A percentile compares a stretch with the other conserved stretches of the same genome.
Conservation (phyloP, 2,888 invertebrate genomes). For the Branchinecta sandiegonensis region DNA sequence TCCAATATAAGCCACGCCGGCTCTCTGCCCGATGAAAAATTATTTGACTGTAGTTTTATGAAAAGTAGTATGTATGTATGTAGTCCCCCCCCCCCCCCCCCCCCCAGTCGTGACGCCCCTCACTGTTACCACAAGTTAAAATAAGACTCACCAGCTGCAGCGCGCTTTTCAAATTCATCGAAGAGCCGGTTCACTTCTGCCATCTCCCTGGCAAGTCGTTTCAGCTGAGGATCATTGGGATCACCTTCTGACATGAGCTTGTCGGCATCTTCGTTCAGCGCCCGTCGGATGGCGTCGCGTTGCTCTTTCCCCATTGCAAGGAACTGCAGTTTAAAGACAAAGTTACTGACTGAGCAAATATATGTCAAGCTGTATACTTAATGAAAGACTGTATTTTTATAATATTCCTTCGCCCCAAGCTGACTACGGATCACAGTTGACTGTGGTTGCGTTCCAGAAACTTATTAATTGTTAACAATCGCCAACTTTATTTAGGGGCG, state of each 20-base stretch:
- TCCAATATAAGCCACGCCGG: no score
- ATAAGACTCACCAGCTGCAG: conserved; percentile 33
- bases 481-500: no score
- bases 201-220: conserved; percentile 76
- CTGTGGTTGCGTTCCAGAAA: no score
- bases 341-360: conserved; percentile 14
- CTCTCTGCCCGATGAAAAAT: no score
- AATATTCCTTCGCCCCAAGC: conserved; percentile 13
- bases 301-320: conserved; percentile 92
- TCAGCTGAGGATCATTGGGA: conserved; percentile 79
- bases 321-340: conserved; percentile 43
- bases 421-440: no score
- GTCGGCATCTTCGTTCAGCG: conserved; percentile 93
- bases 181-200: conserved; percentile 86
- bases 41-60: no score
- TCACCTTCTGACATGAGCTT: conserved; percentile 90
- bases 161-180: conserved; percentile 77
- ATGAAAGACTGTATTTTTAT: not conserved
- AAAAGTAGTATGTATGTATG: no score
- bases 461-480: no score
- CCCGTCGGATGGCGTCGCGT: conserved; percentile 81
- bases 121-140: no score
- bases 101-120: no score
- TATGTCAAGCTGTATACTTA: conserved; percentile 17
- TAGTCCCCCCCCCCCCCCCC: no score